phyloP scores from a whole-genome alignment of 1,140 invertebrate species.

The Neodiprion virginianus region DNA sequence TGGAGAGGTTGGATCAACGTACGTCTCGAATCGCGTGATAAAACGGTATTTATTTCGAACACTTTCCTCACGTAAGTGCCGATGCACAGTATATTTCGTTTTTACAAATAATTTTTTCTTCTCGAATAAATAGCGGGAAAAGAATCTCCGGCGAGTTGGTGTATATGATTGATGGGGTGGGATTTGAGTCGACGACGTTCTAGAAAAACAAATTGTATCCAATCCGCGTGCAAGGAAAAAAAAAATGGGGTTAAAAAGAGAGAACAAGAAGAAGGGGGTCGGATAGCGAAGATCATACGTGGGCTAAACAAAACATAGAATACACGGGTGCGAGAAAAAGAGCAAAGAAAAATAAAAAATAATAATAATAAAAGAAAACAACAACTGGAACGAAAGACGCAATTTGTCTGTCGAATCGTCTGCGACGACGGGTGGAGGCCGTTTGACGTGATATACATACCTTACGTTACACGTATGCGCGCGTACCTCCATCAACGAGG shows the following conservation, averaged over 20 bases:
- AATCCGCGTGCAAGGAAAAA: neutral
- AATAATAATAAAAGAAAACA: constrained; percentile 8
- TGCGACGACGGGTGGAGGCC: neutral
- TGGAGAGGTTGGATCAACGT: no score
- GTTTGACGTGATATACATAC: neutral
- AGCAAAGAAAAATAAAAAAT: no score
- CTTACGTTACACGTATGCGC: neutral
- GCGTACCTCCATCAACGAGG: constrained; percentile 1
- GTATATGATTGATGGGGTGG: constrained; percentile 2
- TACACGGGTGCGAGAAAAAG: no score
- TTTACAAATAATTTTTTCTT: neutral
- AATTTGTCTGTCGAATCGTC: neutral
- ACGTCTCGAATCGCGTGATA: no score
- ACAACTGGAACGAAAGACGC: neutral
- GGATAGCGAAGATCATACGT: no score
- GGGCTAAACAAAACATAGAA: no score
- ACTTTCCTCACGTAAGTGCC: no score
- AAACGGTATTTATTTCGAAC: no score
- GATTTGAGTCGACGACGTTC: neutral
- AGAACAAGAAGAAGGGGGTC: no score
- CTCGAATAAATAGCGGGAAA: neutral
- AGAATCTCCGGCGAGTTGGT: neutral
- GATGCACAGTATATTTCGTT: no score
- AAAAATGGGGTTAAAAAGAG: neutral
- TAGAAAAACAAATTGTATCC: neutral